A percentile compares a stretch with the other conserved stretches of the same genome.
phyloP scores from a whole-genome alignment of 2,797 vertebrate species.

The Hephaestus fuliginosus region DNA sequence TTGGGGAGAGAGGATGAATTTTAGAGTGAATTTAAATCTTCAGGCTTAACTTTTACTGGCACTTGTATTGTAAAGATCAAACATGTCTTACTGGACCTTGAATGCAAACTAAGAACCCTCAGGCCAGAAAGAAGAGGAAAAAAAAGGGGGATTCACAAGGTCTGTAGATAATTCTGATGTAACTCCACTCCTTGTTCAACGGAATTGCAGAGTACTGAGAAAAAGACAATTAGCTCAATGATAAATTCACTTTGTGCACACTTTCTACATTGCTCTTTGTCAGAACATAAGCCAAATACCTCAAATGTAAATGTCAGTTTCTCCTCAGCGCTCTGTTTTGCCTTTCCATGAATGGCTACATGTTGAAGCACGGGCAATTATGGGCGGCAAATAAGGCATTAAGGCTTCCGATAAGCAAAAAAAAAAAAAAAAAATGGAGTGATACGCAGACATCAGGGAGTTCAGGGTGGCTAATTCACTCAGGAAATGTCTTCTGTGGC shows the following conservation, averaged over 20 bases:
- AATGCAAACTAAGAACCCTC: slow-evolving; percentile 77
- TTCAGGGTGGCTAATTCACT: slow-evolving; percentile 29
- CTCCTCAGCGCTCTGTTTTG: slow-evolving; percentile 13
- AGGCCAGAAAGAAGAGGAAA: slow-evolving; percentile 52
- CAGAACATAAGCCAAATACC: slow-evolving; percentile 15
- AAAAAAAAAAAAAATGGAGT: slow-evolving; percentile 14
- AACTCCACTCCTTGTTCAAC: slow-evolving; percentile 51
- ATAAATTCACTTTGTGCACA: slow-evolving; percentile 41
- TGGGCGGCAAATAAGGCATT: slow-evolving; percentile 28
- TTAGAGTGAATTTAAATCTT: slow-evolving; percentile 83
- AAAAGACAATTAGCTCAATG: slow-evolving; percentile 47
- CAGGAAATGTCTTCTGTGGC: slow-evolving; percentile 35
- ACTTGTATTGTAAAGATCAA: slow-evolving; percentile 83
- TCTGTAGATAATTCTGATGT: slow-evolving; percentile 71
- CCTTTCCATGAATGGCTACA: slow-evolving; percentile 21
- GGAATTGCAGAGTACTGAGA: slow-evolving; percentile 38
- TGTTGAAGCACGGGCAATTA: slow-evolving; percentile 41
- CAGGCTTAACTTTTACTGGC: slow-evolving; percentile 79
- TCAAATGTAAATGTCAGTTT: slow-evolving; percentile 45
- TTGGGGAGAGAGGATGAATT: slow-evolving; percentile 78
- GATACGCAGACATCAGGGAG: slow-evolving; percentile 32
- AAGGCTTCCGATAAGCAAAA: not conserved
- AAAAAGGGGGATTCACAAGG: slow-evolving; percentile 39
- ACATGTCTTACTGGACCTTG: slow-evolving; percentile 77
- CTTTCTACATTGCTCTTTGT: slow-evolving; percentile 27